phyloP scores from a whole-genome alignment of 2,113 vertebrate genomes.

The Bujurquina vittata region DNA sequence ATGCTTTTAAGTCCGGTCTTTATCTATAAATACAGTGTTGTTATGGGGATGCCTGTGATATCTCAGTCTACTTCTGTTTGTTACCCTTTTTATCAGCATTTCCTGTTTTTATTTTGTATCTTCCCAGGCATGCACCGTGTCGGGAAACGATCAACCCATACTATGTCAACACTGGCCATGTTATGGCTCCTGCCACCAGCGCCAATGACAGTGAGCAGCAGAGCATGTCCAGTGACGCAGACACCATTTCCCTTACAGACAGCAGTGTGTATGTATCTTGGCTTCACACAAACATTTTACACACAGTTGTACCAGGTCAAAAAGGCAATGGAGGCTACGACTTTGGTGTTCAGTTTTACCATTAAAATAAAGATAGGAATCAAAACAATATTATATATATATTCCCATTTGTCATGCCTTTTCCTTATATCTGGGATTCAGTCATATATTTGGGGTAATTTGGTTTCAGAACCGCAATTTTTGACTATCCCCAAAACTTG shows the following conservation, averaged over 20 bases:
- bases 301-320: neutral
- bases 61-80: neutral
- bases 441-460: no score
- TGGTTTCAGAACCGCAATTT: neutral
- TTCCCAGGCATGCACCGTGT: conserved; percentile 74
- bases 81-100: neutral
- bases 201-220: conserved; percentile 98
- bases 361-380: neutral
- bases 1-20: no score
- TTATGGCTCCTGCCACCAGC: conserved; percentile 91
- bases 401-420: no score
- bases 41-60: neutral
- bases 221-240: conserved; percentile 97
- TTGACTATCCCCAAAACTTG: neutral
- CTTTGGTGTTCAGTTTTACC: neutral
- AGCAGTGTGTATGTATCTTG: conserved; percentile 88
- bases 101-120: neutral
- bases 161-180: conserved; percentile 91
- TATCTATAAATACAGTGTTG: neutral
- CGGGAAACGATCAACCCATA: conserved; percentile 91
- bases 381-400: neutral
- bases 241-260: conserved; percentile 94
- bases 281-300: neutral
- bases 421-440: no score
- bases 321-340: neutral